Percentiles rank a stretch among this genome's conserved stretches.
Evolutionary conservation across 2,888 invertebrate genomes (phyloP).

Genomic region (Octodonta nipae): DNA sequence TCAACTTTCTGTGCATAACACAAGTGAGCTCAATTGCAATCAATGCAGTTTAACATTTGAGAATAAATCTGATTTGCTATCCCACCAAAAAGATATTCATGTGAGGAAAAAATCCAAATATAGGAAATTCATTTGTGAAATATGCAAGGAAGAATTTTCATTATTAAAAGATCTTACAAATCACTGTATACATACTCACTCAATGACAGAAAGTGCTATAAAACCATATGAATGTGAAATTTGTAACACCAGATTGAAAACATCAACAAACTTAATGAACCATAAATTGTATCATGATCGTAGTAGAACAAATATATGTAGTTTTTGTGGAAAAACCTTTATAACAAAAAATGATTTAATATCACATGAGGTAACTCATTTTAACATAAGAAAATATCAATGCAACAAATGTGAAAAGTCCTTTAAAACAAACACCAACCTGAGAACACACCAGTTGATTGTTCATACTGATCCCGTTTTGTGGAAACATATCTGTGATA

Average conservation of each 20-base stretch:
- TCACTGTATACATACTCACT: conserved; percentile 20
- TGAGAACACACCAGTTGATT: conserved; percentile 22
- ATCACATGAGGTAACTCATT: conserved; percentile 24
- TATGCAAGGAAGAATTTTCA: conserved; percentile 18
- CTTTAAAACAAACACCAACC: conserved; percentile 25
- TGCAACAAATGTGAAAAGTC: conserved; percentile 24
- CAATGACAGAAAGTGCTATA: conserved; percentile 18
- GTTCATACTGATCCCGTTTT: conserved; percentile 24
- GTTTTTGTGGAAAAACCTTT: conserved; percentile 33
- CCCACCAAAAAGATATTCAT: no score
- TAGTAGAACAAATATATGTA: conserved; percentile 22
- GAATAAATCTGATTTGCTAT: neutral
- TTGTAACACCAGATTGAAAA: conserved; percentile 21
- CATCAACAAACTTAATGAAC: conserved; percentile 24
- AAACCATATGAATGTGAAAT: conserved; percentile 24
- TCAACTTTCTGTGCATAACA: no score
- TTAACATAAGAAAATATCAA: conserved; percentile 21
- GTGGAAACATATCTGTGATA: conserved; percentile 24
- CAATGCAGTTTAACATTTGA: neutral
- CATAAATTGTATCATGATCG: conserved; percentile 25
- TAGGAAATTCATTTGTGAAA: conserved; percentile 18
- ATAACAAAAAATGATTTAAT: conserved; percentile 25
- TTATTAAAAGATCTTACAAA: conserved; percentile 20
- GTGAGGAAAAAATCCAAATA: neutral
- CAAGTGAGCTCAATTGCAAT: neutral